phyloP scores from a whole-genome alignment of 2,113 vertebrate genomes.

The Vidua chalybeata region DNA sequence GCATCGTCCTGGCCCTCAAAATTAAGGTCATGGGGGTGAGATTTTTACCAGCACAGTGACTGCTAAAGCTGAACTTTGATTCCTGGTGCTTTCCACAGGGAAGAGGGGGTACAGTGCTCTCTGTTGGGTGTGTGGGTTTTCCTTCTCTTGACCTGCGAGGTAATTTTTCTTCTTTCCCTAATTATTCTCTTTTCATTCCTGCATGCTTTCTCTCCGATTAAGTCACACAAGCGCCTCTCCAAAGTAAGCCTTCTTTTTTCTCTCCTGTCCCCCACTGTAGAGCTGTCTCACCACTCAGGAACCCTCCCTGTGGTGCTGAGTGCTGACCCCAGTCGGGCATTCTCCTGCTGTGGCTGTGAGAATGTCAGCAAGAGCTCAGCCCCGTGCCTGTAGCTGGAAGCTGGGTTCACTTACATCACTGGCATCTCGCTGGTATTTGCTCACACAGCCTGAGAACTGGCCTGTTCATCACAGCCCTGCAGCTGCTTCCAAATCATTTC shows the following conservation, averaged over 20 bases:
- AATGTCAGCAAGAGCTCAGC: constrained; percentile 44
- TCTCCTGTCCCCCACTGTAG: constrained; percentile 62
- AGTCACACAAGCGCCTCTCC: constrained; percentile 99
- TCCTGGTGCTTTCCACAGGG: neutral
- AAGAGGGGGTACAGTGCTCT: neutral
- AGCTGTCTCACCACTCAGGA: constrained; percentile 54
- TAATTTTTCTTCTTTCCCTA: constrained; percentile 71
- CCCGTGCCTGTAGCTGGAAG: constrained; percentile 41
- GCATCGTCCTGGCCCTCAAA: neutral
- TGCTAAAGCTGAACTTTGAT: neutral
- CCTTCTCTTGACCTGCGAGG: constrained; percentile 47
- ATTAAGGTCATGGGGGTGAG: neutral
- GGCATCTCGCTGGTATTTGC: constrained; percentile 24
- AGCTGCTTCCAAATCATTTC: neutral
- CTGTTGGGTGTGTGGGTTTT: constrained; percentile 51
- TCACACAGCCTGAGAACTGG: constrained; percentile 27
- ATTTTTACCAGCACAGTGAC: neutral
- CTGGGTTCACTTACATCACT: constrained; percentile 61
- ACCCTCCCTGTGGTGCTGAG: neutral
- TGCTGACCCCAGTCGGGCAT: constrained; percentile 7
- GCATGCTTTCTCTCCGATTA: constrained; percentile 82
- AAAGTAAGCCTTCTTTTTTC: constrained; percentile 96
- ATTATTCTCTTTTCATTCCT: constrained; percentile 88
- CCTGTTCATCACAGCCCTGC: neutral
- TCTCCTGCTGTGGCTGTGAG: constrained; percentile 20